Evolutionary conservation across 2,797 vertebrate genomes (phyloP).

Genomic region (Moxostoma hubbsi): DNA sequence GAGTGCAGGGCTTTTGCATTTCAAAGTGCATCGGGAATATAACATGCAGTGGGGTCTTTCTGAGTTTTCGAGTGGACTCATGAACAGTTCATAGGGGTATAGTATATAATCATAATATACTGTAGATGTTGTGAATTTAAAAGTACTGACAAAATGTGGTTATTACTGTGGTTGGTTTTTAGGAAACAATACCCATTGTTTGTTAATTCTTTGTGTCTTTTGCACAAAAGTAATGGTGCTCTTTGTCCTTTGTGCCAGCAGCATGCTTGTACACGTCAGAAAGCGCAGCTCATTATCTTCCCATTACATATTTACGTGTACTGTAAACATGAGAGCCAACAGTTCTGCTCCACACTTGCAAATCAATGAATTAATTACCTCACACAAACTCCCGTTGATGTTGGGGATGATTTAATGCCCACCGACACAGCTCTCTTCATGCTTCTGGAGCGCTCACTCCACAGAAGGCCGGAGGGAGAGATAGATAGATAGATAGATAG

Average conservation of each 20-base stretch:
- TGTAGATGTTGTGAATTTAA: too few species aligned
- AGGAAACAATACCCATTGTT: conserved; percentile 3
- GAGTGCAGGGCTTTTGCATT: conserved; percentile 56
- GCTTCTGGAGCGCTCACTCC: not conserved
- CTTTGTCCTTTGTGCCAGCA: not conserved
- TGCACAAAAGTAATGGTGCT: not conserved
- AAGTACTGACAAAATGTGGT: too few species aligned
- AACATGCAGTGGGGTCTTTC: conserved; percentile 69
- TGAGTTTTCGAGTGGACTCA: conserved; percentile 50
- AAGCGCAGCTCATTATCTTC: conserved; percentile 31
- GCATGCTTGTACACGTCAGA: conserved; percentile 2
- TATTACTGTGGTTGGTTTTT: not conserved
- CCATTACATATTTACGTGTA: conserved; percentile 40
- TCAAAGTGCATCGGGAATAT: conserved; percentile 80
- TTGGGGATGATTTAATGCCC: conserved; percentile 35
- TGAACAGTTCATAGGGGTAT: not conserved
- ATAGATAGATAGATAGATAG: not conserved
- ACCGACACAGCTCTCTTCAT: not conserved
- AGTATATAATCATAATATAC: too few species aligned
- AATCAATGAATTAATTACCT: conserved; percentile 43
- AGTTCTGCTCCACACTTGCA: conserved; percentile 17
- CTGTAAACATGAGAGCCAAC: conserved; percentile 37
- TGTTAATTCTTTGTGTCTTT: not conserved
- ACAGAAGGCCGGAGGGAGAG: conserved; percentile 14
- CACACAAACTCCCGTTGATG: conserved; percentile 21